Base-by-base conservation (phyloP, 2,797 vertebrate genomes). In the Sciurus carolinensis region DNA sequence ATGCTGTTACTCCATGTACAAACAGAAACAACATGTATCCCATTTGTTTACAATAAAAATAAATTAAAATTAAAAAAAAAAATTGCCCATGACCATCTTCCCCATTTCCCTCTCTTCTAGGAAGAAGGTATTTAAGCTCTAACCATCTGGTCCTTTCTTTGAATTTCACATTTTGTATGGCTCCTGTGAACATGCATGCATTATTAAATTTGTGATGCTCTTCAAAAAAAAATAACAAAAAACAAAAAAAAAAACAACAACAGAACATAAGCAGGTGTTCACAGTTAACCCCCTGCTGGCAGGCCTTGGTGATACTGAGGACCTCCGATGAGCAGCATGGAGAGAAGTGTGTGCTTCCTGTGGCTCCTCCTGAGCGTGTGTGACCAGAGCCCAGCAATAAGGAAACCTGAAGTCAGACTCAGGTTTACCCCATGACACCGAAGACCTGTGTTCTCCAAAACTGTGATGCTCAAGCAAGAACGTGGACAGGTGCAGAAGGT, bases 281-380 rank as follows among this genome's bases (percentile, higher is more conserved):
- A 54, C 64, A 26, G 69, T 90, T 66, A 73, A 57, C 33, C 1
- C 11, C 11, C 12, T 12, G 0, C 12, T 39, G 47, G 15, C 57
- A 44, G 20, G 26, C 15, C 0, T 1, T 18, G 39, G 54, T 30
- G 64, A 54, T 18, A 10, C 20, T 1, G 1, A 12, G 26, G 1
- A 20, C 30, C 26, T 7, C 20, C 67, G 22, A 12, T 3, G 28
- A 15, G 71, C 57, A 67, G 26, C 39, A 12, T 0, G 0, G 42
- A 42, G 4, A 75, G 36, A 11, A 59, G 28, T 36, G 4, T 1
- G 0, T 6, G 4, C 11, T 33, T 90, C 47, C 64, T 71, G 8
- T 28, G 24, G 24, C 36, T 57, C 10, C 2, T 66, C 36, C 36
- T 33, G 26, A 36, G 24, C 5, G 50, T 30, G 39, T 52, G 15